Evolutionary conservation across 2,888 invertebrate genomes (phyloP), one percentile per base, ranked within the genome.

Genomic region (Hyles lineata): DNA sequence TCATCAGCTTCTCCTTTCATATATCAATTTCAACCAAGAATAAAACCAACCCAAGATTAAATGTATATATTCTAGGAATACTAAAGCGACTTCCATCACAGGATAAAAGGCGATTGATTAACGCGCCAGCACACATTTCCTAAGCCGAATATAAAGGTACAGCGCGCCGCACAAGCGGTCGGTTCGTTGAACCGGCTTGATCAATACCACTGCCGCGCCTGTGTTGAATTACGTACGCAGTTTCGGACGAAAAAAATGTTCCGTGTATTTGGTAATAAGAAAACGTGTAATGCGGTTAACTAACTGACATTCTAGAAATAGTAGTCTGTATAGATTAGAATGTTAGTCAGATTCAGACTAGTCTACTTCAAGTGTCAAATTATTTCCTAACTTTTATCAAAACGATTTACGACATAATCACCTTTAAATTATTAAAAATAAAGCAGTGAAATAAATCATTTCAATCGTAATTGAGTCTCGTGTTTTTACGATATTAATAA

Each of bases 181-280:
- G 50, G 67, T 67, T 17, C 67, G 67, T 67, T 67, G 67, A 67
- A 67, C 67, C 67, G 43, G 6, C 21, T 50, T 67, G 67, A 67
- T 67, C 67, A 67, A 67, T 67, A 67, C 67, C 43, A 67, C 23
- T 11, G 61, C 43, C 63, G 23, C 67, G 67, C 50, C 67, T 23
- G 67, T 67, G 67, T 67, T 67, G 67, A 67, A 67, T 50, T 50
- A 17, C 9, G 67, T 23, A 67, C 67, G 67, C 67, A 23, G 23
- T 50, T 43, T 50, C 19, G 23, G n/a, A 32, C 32, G 50, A 17
- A 67, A 50, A 67, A 67, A 21, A n/a, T n/a, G 17, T 67, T 23
- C 43, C 11, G 2, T 67, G 7, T 21, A 50, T 43, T 23, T 23
- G 23, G 6, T 9, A 2, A 17, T 55, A 1, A 55, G n/a, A 50